Conservation (phyloP, 2,113 vertebrate genomes). For the Choloepus hoffmanni region DNA sequence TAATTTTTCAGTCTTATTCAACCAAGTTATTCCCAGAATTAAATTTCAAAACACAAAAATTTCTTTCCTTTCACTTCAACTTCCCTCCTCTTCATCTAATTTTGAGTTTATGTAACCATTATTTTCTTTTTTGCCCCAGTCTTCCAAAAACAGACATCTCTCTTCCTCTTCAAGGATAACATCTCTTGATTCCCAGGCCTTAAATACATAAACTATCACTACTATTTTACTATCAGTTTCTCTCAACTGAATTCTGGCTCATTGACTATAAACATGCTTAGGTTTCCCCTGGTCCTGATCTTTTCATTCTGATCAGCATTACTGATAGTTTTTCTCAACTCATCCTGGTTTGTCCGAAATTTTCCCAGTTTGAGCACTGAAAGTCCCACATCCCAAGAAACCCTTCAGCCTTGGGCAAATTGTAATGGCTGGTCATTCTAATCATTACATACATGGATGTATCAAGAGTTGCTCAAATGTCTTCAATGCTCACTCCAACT, state of each 20-base stretch:
- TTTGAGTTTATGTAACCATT: no score
- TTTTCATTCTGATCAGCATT: background rate
- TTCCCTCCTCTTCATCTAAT: no score
- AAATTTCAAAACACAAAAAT: background rate
- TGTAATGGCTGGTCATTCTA: background rate
- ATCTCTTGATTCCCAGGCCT: background rate
- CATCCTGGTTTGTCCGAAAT: background rate
- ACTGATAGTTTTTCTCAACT: background rate
- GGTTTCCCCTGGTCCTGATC: background rate
- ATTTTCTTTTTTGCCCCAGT: no score
- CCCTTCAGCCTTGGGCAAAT: background rate
- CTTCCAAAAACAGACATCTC: no score
- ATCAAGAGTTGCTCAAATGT: background rate
- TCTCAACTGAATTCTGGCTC: background rate
- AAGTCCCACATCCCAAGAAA: background rate
- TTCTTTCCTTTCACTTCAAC: no score
- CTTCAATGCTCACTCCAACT: conserved; percentile 18
- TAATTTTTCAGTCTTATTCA: conserved; percentile 25
- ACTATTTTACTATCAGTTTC: background rate
- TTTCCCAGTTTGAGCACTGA: background rate
- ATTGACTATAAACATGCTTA: background rate
- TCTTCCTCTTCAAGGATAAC: conserved; percentile 6
- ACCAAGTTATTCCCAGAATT: conserved; percentile 43
- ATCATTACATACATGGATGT: background rate
- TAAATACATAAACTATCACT: background rate